Base-by-base conservation (phyloP, 2,797 vertebrate species). In the Decapterus maruadsi region DNA sequence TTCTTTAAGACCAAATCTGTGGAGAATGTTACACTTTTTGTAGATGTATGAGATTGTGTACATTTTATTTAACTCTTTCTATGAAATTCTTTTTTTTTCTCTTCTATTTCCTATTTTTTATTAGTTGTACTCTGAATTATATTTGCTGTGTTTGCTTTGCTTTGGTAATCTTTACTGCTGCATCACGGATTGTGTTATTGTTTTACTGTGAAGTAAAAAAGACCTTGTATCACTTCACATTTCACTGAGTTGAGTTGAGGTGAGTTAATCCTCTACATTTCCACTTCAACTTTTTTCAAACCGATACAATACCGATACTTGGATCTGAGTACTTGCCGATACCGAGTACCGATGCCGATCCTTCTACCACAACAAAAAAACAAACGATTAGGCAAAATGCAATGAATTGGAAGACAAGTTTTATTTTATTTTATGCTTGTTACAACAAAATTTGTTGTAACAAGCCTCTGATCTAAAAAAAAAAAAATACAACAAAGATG, bases 1-100 rank as follows among this genome's bases (percentile, higher is more conserved):
- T 45, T n/a, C 31, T 86, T 87, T 71, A 78, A 51, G 17, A 56
- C 53, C 16, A 26, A 75, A 63, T 60, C 17, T 68, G n/a, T 68
- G 60, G 59, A 59, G 56, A 3, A 71, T 43, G 40, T 76, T 78
- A 65, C 7, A 31, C 16, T 46, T 82, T 51, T 66, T 54, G 4
- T 75, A 22, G 31, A 72, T 72, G 6, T 60, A 17, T 58, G 6
- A 13, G 7, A 1, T 6, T 61, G n/a, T 73, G 48, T 36, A 29
- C 64, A 65, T 71, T 78, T 62, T 45, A 55, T 20, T 38, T 36
- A 43, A 72, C 11, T 3, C 3, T 20, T 13, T 51, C 2, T 72
- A 6, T 69, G 4, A 65, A 13, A 60, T 67, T 71, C 0, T 17
- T 42, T 65, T 16, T 68, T 26, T 31, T 46, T 19, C 10, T 40